Evolutionary conservation across 2,113 vertebrate species (phyloP).

Genomic region (Eretmochelys imbricata): DNA sequence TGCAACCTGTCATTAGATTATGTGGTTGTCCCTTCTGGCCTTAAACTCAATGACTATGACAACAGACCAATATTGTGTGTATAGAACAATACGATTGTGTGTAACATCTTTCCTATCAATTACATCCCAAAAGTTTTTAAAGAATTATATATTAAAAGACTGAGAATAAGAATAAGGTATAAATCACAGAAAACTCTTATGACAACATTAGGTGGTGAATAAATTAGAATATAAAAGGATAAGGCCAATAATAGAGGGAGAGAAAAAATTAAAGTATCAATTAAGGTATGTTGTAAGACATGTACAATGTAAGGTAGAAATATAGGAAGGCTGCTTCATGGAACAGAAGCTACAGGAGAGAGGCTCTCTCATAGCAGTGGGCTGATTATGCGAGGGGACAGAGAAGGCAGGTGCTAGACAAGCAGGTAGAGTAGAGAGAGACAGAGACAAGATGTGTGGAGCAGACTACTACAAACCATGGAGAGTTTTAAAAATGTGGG

Average conservation of each 20-base stretch:
- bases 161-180: background rate
- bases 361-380: background rate
- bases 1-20: background rate
- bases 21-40: background rate
- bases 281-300: background rate
- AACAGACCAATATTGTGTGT: background rate
- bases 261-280: background rate
- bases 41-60: background rate
- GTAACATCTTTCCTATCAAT: background rate
- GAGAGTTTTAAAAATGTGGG: background rate
- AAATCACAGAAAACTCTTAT: background rate
- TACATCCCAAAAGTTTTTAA: background rate
- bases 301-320: background rate
- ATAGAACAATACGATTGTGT: background rate
- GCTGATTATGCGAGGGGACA: no score
- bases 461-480: background rate
- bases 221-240: background rate
- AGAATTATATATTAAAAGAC: background rate
- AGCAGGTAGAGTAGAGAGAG: no score
- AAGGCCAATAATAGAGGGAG: background rate
- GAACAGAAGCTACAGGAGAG: background rate
- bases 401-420: accelerated
- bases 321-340: background rate
- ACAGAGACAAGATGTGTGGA: background rate
- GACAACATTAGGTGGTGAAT: background rate